These are phyloP conservation scores for Pachliopta kotzebuea DNA, from an alignment of 2,888 invertebrate genomes.

Conservation along the genomic window DNA sequence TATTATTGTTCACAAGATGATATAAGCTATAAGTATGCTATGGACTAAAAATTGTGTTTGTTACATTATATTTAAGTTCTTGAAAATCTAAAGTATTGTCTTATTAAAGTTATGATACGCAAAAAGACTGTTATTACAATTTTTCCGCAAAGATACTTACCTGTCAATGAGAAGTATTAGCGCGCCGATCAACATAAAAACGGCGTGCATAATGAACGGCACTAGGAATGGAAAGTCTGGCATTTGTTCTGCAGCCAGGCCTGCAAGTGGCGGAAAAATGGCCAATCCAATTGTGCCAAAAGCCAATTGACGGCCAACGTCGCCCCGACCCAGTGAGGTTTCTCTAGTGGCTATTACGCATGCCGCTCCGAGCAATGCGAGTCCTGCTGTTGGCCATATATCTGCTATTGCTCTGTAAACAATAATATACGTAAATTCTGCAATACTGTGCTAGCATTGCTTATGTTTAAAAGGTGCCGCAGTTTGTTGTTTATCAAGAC, in stretches of 20 bases:
- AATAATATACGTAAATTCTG: background rate
- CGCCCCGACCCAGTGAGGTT: slow-evolving; percentile 88
- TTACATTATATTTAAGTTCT: too few species aligned
- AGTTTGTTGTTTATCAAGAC: too few species aligned
- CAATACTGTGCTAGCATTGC: too few species aligned
- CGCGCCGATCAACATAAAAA: slow-evolving; percentile 78
- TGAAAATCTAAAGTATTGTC: too few species aligned
- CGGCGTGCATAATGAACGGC: slow-evolving; percentile 81
- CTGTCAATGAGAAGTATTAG: slow-evolving; percentile 79
- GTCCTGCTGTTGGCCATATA: slow-evolving; percentile 86
- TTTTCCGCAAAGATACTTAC: slow-evolving; percentile 53
- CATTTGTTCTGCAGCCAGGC: slow-evolving; percentile 59
- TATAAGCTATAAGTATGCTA: too few species aligned
- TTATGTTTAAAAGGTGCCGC: too few species aligned
- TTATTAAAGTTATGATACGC: too few species aligned
- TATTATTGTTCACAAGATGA: too few species aligned
- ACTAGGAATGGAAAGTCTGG: slow-evolving; percentile 72
- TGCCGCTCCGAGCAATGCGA: slow-evolving; percentile 86
- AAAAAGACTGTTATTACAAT: too few species aligned
- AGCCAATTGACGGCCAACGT: slow-evolving; percentile 88
- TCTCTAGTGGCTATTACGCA: slow-evolving; percentile 91
- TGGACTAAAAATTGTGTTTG: too few species aligned
- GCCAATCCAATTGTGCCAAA: slow-evolving; percentile 88
- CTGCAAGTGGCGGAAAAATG: slow-evolving; percentile 83
- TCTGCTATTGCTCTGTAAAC: slow-evolving; percentile 83